Conservation (phyloP, 2,888 invertebrate genomes). For the Automeris io region DNA sequence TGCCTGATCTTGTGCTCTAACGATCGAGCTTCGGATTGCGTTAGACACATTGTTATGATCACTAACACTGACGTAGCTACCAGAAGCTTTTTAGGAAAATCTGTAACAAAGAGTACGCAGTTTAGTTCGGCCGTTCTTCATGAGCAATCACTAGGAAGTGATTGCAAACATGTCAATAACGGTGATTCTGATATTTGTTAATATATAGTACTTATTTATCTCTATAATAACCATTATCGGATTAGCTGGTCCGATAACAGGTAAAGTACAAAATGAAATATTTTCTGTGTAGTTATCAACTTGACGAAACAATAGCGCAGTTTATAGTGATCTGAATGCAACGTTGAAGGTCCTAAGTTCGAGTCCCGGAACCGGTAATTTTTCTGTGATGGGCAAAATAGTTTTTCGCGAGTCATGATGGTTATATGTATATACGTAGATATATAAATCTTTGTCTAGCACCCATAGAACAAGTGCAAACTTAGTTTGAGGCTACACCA, state of each 20-base stretch:
- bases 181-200: slow-evolving; percentile 1
- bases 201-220: slow-evolving; percentile 8
- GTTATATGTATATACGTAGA: too few relatives aligned
- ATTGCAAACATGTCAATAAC: neutral
- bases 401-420: too few relatives aligned
- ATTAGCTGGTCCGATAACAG: slow-evolving; percentile 10
- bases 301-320: slow-evolving; percentile 1
- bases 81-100: slow-evolving; percentile 74
- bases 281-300: slow-evolving; percentile 1
- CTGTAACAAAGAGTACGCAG: slow-evolving; percentile 49
- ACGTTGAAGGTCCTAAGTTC: neutral
- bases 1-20: slow-evolving; percentile 51
- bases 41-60: slow-evolving; percentile 62
- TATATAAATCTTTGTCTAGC: too few relatives aligned
- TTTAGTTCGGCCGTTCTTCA: neutral
- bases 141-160: slow-evolving; percentile 2
- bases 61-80: slow-evolving; percentile 65
- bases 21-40: slow-evolving; percentile 51
- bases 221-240: slow-evolving; percentile 5
- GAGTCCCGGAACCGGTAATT: too few relatives aligned
- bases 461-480: too few relatives aligned
- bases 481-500: too few relatives aligned
- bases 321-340: neutral
- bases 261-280: slow-evolving; percentile 12
- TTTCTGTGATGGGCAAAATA: too few relatives aligned